Percentiles rank a stretch among this genome's conserved stretches.
phyloP scores from a whole-genome alignment of 1,140 invertebrate genomes.

The Holotrichia oblita region DNA sequence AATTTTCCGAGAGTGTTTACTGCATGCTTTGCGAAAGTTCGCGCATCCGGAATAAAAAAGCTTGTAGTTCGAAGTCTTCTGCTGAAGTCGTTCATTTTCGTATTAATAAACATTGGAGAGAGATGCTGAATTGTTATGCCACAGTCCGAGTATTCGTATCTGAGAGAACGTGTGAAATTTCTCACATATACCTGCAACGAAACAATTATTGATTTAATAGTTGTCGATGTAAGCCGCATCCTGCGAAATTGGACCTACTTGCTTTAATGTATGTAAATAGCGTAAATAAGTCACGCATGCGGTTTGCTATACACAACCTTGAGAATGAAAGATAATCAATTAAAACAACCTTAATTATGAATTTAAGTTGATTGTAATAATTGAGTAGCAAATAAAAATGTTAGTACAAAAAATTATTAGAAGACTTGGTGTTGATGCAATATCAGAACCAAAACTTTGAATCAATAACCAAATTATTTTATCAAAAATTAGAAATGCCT shows the following conservation, averaged over 20 bases:
- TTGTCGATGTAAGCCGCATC: background rate
- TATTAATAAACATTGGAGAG: slow-evolving; percentile 86
- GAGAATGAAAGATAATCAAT: too few species aligned
- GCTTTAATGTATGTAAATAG: background rate
- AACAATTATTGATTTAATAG: slow-evolving; percentile 11
- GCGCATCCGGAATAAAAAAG: slow-evolving; percentile 80
- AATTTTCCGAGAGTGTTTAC: slow-evolving; percentile 82
- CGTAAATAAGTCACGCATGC: too few species aligned
- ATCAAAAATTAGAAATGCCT: too few species aligned
- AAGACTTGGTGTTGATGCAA: too few species aligned
- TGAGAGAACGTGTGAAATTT: slow-evolving; percentile 80
- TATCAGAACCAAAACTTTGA: too few species aligned
- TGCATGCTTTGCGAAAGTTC: slow-evolving; percentile 79
- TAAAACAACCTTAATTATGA: too few species aligned
- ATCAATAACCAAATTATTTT: too few species aligned
- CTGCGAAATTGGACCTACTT: background rate
- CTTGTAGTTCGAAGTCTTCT: slow-evolving; percentile 75
- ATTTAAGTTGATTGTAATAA: too few species aligned
- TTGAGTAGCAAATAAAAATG: too few species aligned
- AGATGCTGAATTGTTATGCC: slow-evolving; percentile 87
- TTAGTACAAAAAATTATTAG: too few species aligned
- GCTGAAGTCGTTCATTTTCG: slow-evolving; percentile 90
- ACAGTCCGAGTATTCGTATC: slow-evolving; percentile 78
- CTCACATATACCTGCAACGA: slow-evolving; percentile 71
- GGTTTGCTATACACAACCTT: background rate